phyloP scores from a whole-genome alignment of 2,888 invertebrate species.

The Augiades crinisus region DNA sequence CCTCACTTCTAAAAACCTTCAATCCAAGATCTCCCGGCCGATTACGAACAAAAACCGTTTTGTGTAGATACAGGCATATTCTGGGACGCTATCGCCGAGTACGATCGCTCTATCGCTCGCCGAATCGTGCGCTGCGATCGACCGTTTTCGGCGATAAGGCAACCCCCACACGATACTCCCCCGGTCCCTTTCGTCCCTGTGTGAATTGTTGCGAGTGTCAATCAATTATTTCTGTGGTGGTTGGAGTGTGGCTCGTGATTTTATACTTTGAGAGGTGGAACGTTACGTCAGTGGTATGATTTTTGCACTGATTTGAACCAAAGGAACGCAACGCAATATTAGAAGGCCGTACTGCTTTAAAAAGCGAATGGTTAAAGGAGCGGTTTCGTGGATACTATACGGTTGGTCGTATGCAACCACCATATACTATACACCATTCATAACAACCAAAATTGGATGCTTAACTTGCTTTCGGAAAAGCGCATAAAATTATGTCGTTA shows the following conservation, averaged over 20 bases:
- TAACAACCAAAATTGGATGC: too few relatives aligned
- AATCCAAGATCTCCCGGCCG: conserved; percentile 47
- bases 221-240: conserved; percentile 1
- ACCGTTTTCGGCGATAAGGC: conserved; percentile 57
- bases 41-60: conserved; percentile 59
- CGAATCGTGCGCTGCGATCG: conserved; percentile 39
- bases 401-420: too few relatives aligned
- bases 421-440: too few relatives aligned
- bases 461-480: too few relatives aligned
- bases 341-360: too few relatives aligned
- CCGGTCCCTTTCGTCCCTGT: conserved; percentile 23
- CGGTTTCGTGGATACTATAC: too few relatives aligned
- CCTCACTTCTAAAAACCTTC: conserved; percentile 22
- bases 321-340: too few relatives aligned
- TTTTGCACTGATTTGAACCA: too few relatives aligned
- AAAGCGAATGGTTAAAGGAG: too few relatives aligned
- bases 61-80: conserved; percentile 52
- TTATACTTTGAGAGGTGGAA: too few relatives aligned
- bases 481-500: too few relatives aligned
- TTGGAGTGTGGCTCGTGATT: neutral
- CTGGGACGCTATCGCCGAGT: conserved; percentile 49
- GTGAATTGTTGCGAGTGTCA: neutral
- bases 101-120: conserved; percentile 41
- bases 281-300: too few relatives aligned
- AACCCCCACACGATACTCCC: conserved; percentile 33